Evolutionary conservation across 2,888 invertebrate species (phyloP), one percentile per base, ranked within the genome.

Genomic region (Holacanthella duospinosa): DNA sequence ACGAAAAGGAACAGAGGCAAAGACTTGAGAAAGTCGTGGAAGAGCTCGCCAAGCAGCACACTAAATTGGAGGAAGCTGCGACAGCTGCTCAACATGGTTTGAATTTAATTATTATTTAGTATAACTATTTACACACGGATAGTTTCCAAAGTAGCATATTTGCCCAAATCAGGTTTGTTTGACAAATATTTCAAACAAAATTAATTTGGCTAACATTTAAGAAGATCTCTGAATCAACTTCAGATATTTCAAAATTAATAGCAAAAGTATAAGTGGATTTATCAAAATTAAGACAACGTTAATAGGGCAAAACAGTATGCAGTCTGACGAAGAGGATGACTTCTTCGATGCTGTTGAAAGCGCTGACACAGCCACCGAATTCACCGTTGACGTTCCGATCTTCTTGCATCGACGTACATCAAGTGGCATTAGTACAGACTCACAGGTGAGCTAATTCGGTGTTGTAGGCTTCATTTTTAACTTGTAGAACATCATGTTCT

Each of bases 11-110:
- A 71, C 94, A 96, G 79, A 86, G 94, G 74, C 83, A 88, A 77
- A 84, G 93, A 56, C 80, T 95, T 68, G 93, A 95, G 76, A 95
- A 95, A 75, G 92, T 99, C 81, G 93, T 99, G 21, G 97, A 99
- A 77, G 94, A 95, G 75, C 82, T 99, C 67, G 99, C 99, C 19
- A 85, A 93, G 71, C 99, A 99, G 77, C 97, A 96, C 78, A 93
- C 94, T 63, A 89, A 88, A 74, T 81, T 99, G 70, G 99, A 99
- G 79, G 89, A 93, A 78, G 93, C 93, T 1, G 93, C 72, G 25
- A 69, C 70, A 19, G 66, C 65, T 21, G 61, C 68, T 28, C 64
- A 64, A 56, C 65, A 65, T 36, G 59, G 61, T 29, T n/a, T n/a
- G n/a, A n/a, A n/a, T n/a, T n/a, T n/a, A n/a, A n/a, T n/a, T n/a